Base-by-base conservation (phyloP, 1,140 invertebrate species). In the Lordiphosa mommai region DNA sequence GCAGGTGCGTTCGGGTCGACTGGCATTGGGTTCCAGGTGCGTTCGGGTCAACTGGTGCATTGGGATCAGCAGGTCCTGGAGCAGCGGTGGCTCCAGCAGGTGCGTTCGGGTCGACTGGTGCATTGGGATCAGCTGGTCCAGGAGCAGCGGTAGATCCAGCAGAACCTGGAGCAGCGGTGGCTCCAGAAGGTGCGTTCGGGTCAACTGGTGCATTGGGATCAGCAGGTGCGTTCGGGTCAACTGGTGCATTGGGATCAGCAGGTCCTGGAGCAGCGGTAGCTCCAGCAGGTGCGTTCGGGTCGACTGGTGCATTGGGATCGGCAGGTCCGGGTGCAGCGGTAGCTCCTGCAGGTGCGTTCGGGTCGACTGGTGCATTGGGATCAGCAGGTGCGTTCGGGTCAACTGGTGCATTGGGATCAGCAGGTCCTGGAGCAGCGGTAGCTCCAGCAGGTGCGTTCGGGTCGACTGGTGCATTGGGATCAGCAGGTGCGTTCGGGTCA, bases 71-170 rank as follows among this genome's bases (percentile, higher is more conserved):
- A 13, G 60, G 6, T 23, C 20, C 20, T 6, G 20, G 20, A 23
- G 20, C 20, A 23, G 20, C 20, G 0, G 20, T 23, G 6, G 20
- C 5, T 23, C 20, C 20, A 23, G 20, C 20, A 6, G 20, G 52
- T 12, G 47, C 51, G 27, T 40, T 64, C 2, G 52, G 53, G 27
- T 48, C 53, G 9, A 47, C 65, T 8, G 52, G 48, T 10, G 53
- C 23, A 3, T 58, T 38, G 7, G 63, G 52, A 37, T 58, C 13
- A 0, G 43, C 44, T 14, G 66, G 20, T 23, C 20, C 20, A 6
- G 20, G 20, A 6, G 20, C 20, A 6, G 20, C 5, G 20, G 20
- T 23, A 0, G 56, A 4, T 7, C 40, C 48, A 46, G 20, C 46
- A n/a, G n/a, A n/a, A n/a, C n/a, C n/a, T n/a, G n/a, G n/a, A n/a